phyloP scores from a whole-genome alignment of 2,797 vertebrate species.

The Molossus molossus region DNA sequence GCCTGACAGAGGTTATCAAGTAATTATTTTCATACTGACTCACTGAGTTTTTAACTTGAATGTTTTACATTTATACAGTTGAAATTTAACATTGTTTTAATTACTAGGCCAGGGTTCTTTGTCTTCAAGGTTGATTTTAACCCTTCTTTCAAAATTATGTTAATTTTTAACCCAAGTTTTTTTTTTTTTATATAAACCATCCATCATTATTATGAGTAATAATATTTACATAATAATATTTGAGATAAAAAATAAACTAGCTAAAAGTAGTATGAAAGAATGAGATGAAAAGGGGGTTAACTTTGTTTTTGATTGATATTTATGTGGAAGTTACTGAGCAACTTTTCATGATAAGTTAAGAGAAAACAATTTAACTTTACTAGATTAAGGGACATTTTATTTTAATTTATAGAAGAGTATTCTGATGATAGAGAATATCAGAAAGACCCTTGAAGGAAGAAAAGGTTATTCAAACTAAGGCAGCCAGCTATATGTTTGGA shows the following conservation, averaged over 20 bases:
- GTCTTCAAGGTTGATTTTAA: neutral
- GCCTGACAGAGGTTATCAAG: neutral
- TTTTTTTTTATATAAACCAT: neutral
- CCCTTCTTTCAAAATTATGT: conserved; percentile 16
- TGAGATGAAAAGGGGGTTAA: neutral
- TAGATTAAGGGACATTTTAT: neutral
- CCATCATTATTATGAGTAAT: neutral
- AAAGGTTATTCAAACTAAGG: neutral
- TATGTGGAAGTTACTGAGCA: conserved; percentile 21
- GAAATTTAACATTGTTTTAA: conserved; percentile 30
- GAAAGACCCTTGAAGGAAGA: neutral
- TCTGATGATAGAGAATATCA: neutral
- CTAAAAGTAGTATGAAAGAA: neutral
- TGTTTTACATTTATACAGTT: conserved; percentile 21
- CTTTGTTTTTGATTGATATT: conserved; percentile 43
- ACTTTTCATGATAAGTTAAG: conserved; percentile 23
- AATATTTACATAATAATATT: neutral
- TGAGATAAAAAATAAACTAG: conserved; percentile 59
- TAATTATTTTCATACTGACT: conserved; percentile 47
- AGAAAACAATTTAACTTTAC: conserved; percentile 35
- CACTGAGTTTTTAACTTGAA: conserved; percentile 40
- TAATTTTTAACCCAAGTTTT: conserved; percentile 31
- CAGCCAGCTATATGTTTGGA: neutral
- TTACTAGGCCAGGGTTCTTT: neutral
- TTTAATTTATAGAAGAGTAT: conserved; percentile 17